Percentiles rank a stretch among this genome's conserved stretches.
These are phyloP conservation scores for Rhogogaster chlorosoma DNA, from an alignment of 2,888 invertebrate species.

Conservation along the genomic window DNA sequence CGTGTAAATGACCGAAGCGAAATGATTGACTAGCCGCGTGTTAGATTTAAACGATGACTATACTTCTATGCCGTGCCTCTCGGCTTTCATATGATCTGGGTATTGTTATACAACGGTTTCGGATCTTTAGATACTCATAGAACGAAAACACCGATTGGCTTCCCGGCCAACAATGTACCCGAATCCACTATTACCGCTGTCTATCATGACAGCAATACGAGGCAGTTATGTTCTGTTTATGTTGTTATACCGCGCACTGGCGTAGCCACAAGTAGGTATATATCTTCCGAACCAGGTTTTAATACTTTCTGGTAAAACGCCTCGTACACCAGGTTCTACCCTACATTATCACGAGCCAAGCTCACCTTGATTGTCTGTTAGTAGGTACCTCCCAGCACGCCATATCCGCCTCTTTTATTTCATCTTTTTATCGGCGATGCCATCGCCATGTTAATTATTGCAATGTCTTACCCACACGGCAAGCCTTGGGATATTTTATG, in stretches of 20 bases:
- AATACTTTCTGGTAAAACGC: background rate
- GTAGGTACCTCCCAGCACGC: conserved; percentile 42
- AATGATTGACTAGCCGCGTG: conserved; percentile 19
- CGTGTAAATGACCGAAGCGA: conserved; percentile 28
- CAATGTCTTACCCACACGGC: conserved; percentile 21
- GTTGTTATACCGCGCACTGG: conserved; percentile 58
- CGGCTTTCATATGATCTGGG: background rate
- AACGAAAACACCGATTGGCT: conserved; percentile 37
- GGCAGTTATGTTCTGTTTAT: conserved; percentile 66
- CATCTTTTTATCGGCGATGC: conserved; percentile 44
- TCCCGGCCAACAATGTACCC: conserved; percentile 52
- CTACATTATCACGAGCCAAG: conserved; percentile 38
- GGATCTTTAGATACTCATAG: background rate
- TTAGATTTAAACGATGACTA: conserved; percentile 1
- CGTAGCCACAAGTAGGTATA: background rate
- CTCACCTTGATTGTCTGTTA: conserved; percentile 40
- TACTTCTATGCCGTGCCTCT: background rate
- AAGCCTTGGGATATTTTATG: background rate
- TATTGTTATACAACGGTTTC: background rate
- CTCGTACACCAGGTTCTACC: background rate
- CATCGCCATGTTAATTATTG: conserved; percentile 48
- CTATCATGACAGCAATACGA: conserved; percentile 63
- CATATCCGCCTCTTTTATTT: conserved; percentile 23
- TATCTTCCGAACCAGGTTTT: background rate
- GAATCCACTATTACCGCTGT: conserved; percentile 58